Evolutionary conservation across 2,113 vertebrate genomes (phyloP).

Genomic region (Microtus richardsoni): DNA sequence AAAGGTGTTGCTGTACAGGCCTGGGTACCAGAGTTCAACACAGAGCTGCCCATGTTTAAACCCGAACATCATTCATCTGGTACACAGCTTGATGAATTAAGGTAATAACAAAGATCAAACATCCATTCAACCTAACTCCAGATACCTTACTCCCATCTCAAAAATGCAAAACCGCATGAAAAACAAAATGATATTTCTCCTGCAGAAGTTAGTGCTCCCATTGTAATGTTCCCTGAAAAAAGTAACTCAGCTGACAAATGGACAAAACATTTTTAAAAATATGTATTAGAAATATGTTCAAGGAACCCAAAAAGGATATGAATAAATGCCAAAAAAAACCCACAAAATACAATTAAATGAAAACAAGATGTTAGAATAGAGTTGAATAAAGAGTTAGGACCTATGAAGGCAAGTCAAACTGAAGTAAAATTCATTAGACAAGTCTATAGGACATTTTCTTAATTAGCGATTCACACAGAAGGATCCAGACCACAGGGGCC

Average conservation of each 20-base stretch:
- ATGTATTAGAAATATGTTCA: background rate
- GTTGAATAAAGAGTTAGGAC: background rate
- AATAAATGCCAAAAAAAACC: background rate
- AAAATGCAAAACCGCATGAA: background rate
- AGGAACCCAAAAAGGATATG: background rate
- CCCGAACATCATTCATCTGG: background rate
- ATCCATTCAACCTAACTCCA: background rate
- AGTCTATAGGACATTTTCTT: background rate
- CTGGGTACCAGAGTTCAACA: background rate
- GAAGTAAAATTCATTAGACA: background rate
- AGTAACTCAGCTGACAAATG: background rate
- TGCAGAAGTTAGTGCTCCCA: background rate
- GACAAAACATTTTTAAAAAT: background rate
- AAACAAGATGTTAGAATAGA: background rate
- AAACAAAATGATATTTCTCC: background rate
- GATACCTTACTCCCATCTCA: background rate
- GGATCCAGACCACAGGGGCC: background rate
- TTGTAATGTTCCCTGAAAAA: background rate
- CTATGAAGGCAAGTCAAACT: background rate
- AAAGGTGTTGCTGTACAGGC: background rate
- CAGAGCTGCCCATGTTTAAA: background rate
- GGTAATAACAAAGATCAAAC: background rate
- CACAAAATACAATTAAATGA: background rate
- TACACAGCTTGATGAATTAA: background rate
- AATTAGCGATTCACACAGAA: background rate